A percentile compares a stretch with the other conserved stretches of the same genome.
These are phyloP conservation scores for Drosophila sproati DNA, from an alignment of 1,140 invertebrate species.

Conservation along the genomic window DNA sequence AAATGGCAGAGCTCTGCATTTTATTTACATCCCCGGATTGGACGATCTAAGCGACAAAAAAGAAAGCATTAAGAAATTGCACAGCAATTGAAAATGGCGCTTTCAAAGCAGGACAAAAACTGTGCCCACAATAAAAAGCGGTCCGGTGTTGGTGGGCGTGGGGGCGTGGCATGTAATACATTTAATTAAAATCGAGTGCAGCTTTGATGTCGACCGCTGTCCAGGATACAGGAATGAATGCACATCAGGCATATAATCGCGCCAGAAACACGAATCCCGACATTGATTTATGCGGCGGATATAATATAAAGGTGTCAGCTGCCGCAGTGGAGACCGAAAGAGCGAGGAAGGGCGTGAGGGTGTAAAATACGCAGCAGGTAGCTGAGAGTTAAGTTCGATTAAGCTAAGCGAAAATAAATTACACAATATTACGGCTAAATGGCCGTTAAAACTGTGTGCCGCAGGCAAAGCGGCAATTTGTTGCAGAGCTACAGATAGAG, in stretches of 20 bases:
- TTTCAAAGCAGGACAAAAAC: slow-evolving; percentile 36
- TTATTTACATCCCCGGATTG: slow-evolving; percentile 66
- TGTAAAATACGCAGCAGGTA: slow-evolving; percentile 17
- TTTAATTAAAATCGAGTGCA: slow-evolving; percentile 73
- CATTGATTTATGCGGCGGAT: slow-evolving; percentile 45
- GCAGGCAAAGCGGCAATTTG: slow-evolving; percentile 27
- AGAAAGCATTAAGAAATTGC: slow-evolving; percentile 78
- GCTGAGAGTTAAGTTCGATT: slow-evolving; percentile 59
- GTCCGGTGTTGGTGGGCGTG: neutral
- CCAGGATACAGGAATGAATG: slow-evolving; percentile 37
- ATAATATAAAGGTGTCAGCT: slow-evolving; percentile 25
- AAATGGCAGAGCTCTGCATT: slow-evolving; percentile 76
- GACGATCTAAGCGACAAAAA: slow-evolving; percentile 40
- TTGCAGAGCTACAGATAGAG: slow-evolving; percentile 3
- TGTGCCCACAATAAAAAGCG: neutral
- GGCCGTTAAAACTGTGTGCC: slow-evolving; percentile 55
- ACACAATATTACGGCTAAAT: slow-evolving; percentile 72
- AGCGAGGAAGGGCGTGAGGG: neutral
- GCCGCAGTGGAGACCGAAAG: neutral
- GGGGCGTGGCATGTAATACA: slow-evolving; percentile 46
- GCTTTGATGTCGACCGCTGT: slow-evolving; percentile 65
- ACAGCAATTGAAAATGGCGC: slow-evolving; percentile 74
- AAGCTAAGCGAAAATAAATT: slow-evolving; percentile 82
- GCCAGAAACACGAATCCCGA: slow-evolving; percentile 17
- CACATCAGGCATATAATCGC: slow-evolving; percentile 36